Percentiles rank a stretch among this genome's conserved stretches.
Evolutionary conservation across 2,113 vertebrate genomes (phyloP).

Genomic region (Penelope pileata): DNA sequence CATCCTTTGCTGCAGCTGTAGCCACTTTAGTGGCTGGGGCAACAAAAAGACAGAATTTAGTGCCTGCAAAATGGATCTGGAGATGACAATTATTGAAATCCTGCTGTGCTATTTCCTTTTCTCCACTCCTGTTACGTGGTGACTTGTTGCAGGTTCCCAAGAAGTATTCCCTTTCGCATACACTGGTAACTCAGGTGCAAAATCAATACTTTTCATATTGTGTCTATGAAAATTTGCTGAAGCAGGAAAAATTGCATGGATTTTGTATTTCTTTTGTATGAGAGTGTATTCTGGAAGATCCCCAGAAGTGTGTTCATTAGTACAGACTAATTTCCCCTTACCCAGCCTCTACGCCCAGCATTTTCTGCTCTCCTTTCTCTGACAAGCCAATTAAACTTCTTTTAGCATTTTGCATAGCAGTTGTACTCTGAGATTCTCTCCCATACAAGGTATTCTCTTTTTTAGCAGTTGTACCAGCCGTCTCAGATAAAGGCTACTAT

Average conservation of each 20-base stretch:
- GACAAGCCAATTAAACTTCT: not conserved
- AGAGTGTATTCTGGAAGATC: not conserved
- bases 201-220: not conserved
- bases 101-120: not conserved
- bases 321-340: not conserved
- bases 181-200: not conserved
- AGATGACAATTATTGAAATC: not conserved
- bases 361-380: not conserved
- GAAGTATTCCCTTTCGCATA: not conserved
- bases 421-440: not conserved
- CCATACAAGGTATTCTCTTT: not conserved
- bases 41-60: not conserved
- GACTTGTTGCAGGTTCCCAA: not conserved
- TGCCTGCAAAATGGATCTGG: not conserved
- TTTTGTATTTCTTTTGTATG: not conserved
- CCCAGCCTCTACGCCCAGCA: not conserved
- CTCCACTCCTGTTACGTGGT: accelerated
- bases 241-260: not conserved
- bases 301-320: not conserved
- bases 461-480: not conserved
- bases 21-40: not conserved
- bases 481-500: not conserved
- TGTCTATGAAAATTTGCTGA: not conserved
- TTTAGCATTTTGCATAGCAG: not conserved
- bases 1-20: not conserved